Base-by-base conservation (phyloP, 2,113 vertebrate genomes). In the Macquaria australasica region DNA sequence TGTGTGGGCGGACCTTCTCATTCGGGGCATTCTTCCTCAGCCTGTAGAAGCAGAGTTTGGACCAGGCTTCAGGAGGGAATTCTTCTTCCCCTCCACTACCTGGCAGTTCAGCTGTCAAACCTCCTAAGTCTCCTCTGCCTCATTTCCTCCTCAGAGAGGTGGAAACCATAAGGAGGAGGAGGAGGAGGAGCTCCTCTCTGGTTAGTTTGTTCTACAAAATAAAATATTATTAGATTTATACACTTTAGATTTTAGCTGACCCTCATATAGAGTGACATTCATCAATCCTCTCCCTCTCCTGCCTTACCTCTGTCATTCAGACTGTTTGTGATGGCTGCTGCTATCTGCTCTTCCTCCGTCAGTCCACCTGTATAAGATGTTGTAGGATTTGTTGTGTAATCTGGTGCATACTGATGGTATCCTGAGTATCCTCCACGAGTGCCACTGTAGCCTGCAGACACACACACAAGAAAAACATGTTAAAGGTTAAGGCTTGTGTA, bases 271-370 rank as follows among this genome's bases (percentile, higher is more conserved):
- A 11, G 3, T 43, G 23, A 28, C 23, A 51, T 3, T 70, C 14
- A 59, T 37, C 23, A 21, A 18, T 21, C 31, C 0, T 12, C 34
- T 68, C 9, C 16, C 16, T 25, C 60, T 77, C 15, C 14, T 56
- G 28, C 11, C 96, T 81, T 84, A 98, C 98, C 96, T 95, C 86
- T 91, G 67, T 97, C 96, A 79, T 91, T 88, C 67, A 98, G 95
- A 64, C 98, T 98, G 95, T 97, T 97, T 23, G 93, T 94, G n/a
- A 98, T 23, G 3, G 98, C 98, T 20, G 91, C 94, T 77, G 97
- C 94, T 56, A 97, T 89, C 91, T 99, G 97, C 67, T 99, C 96
- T 12, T 97, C 96, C 85, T 99, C 98, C 4, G 93, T 96, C 82
- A 99, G 92, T 3, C 97, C 97, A 1, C 93, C 96, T 0, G 97